These are phyloP conservation scores for Bombus vancouverensis DNA, from an alignment of 1,140 invertebrate species.

Conservation along the genomic window DNA sequence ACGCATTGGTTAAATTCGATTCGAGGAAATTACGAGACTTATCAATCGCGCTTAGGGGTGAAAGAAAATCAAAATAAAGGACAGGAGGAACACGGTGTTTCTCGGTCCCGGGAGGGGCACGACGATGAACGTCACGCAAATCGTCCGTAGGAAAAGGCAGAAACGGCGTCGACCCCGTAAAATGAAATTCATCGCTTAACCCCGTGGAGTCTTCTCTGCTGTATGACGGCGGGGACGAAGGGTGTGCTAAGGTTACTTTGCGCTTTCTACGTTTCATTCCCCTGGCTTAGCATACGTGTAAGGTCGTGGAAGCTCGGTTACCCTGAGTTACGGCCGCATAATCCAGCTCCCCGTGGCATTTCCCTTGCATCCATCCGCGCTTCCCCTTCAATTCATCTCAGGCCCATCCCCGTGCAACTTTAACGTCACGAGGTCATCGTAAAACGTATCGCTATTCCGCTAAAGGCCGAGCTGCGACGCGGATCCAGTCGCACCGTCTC, in stretches of 20 bases:
- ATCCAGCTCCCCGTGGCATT: constrained; percentile 54
- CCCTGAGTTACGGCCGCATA: constrained; percentile 69
- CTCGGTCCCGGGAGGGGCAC: neutral
- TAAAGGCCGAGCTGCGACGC: constrained; percentile 59
- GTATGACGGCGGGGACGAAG: too few relatives aligned
- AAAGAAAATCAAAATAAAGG: constrained; percentile 37
- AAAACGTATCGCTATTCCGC: constrained; percentile 72
- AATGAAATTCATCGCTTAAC: constrained; percentile 64
- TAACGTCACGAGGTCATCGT: constrained; percentile 71
- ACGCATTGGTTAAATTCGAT: neutral
- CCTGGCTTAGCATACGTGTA: constrained; percentile 68
- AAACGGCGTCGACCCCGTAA: constrained; percentile 44
- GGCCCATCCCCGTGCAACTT: constrained; percentile 41
- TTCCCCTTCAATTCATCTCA: constrained; percentile 56
- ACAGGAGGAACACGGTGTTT: neutral
- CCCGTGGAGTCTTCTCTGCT: neutral
- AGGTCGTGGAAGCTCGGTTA: constrained; percentile 56
- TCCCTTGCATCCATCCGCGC: constrained; percentile 22
- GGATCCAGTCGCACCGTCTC: constrained; percentile 13
- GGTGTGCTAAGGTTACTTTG: constrained; percentile 36
- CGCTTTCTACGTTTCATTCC: constrained; percentile 47
- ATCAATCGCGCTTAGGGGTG: neutral
- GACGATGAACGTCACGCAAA: constrained; percentile 40
- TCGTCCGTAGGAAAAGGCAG: constrained; percentile 47
- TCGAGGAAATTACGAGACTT: neutral